Percentiles rank a stretch among this genome's conserved stretches.
phyloP scores from a whole-genome alignment of 1,140 invertebrate genomes.

The Apis cerana region DNA sequence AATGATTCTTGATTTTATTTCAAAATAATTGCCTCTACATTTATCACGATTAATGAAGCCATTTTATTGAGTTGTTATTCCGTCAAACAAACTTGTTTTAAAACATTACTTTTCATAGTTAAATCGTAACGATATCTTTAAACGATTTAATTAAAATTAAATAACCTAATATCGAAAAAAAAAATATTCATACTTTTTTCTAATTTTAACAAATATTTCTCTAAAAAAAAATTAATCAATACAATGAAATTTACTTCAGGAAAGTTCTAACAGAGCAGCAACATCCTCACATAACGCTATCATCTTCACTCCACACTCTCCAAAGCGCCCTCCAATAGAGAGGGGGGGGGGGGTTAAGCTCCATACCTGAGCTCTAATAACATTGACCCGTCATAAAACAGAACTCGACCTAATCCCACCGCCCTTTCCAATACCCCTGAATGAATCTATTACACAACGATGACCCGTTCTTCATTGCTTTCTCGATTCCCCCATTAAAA shows the following conservation, averaged over 20 bases:
- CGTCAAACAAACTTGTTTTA: not conserved
- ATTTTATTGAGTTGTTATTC: not conserved
- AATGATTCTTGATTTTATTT: slow-evolving; percentile 3
- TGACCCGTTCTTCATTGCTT: not conserved
- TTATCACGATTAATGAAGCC: not conserved
- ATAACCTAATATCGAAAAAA: not conserved
- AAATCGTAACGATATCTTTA: not conserved
- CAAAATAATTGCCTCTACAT: not conserved
- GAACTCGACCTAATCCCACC: not conserved
- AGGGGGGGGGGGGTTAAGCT: not conserved
- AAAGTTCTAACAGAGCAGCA: too few relatives aligned
- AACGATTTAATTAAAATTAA: not conserved
- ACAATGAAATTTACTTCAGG: too few relatives aligned
- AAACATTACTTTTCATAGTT: not conserved
- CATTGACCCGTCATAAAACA: not conserved
- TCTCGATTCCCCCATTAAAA: slow-evolving; percentile 25
- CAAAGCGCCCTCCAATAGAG: not conserved
- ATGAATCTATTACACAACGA: not conserved
- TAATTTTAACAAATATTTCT: too few relatives aligned
- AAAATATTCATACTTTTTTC: not conserved
- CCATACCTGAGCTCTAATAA: not conserved
- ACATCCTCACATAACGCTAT: not conserved
- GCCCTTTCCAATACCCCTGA: not conserved
- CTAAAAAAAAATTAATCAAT: too few relatives aligned
- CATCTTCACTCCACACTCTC: too few relatives aligned